A percentile compares a stretch with the other conserved stretches of the same genome.
phyloP scores from a whole-genome alignment of 2,888 invertebrate species.

The Geotrupes spiniger region DNA sequence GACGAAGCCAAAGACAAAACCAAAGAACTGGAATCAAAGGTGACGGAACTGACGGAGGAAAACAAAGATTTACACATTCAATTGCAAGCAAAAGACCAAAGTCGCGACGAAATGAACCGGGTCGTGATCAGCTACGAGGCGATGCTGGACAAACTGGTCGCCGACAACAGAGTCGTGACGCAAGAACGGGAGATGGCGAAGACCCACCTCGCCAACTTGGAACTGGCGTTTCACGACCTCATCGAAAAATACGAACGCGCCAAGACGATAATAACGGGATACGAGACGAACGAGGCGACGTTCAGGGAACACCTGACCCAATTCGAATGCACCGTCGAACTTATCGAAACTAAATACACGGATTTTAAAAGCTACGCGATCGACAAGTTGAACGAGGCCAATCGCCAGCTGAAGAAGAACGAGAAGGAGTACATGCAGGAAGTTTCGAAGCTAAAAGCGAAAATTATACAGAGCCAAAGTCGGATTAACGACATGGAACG shows the following conservation, averaged over 20 bases:
- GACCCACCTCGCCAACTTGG: slow-evolving; percentile 39
- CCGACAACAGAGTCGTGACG: slow-evolving; percentile 34
- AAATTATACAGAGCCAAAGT: slow-evolving; percentile 35
- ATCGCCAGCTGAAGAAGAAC: slow-evolving; percentile 31
- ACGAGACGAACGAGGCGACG: slow-evolving; percentile 38
- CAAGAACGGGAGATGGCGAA: slow-evolving; percentile 33
- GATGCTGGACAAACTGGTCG: slow-evolving; percentile 37
- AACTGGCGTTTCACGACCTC: slow-evolving; percentile 40
- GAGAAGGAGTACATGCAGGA: slow-evolving; percentile 36
- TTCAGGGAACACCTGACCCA: slow-evolving; percentile 36
- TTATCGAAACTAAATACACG: slow-evolving; percentile 34
- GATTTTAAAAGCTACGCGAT: slow-evolving; percentile 35
- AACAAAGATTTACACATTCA: slow-evolving; percentile 12
- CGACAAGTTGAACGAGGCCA: slow-evolving; percentile 36
- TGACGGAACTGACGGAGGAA: slow-evolving; percentile 15
- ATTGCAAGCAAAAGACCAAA: slow-evolving; percentile 16
- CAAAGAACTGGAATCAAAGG: slow-evolving; percentile 20
- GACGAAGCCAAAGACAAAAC: slow-evolving; percentile 31
- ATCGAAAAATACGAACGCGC: slow-evolving; percentile 41
- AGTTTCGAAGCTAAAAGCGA: slow-evolving; percentile 36
- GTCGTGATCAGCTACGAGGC: slow-evolving; percentile 37
- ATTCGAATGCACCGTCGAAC: slow-evolving; percentile 32
- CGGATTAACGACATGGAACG: slow-evolving; percentile 38
- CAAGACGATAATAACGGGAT: slow-evolving; percentile 37
- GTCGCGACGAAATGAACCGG: slow-evolving; percentile 11